Base-by-base conservation (phyloP, 2,797 vertebrate genomes). In the Borostomias antarcticus region DNA sequence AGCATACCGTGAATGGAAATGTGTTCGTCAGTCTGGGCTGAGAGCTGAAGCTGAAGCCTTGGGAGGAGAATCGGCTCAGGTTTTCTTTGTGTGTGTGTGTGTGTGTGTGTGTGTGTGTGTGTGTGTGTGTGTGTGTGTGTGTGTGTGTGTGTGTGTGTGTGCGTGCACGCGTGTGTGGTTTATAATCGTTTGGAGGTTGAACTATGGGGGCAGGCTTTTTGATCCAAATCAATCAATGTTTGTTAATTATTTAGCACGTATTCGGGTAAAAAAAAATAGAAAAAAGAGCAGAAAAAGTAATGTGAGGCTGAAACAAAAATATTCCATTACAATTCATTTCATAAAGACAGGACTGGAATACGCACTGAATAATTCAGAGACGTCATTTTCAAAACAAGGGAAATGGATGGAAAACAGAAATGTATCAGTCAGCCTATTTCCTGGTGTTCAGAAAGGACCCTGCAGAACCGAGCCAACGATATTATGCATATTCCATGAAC, bases 1-100 rank as follows among this genome's bases (percentile, higher is more conserved):
- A 85, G 82, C 74, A 57, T 70, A 62, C 67, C 80, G 56, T 77
- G 77, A 61, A 32, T 15, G 23, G 77, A 75, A 70, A 65, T 50
- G 25, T 15, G 71, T 50, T 63, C 75, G 64, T 47, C 54, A 70
- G 69, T 82, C 70, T 25, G 54, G 77, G 73, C 79, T 79, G 33
- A 69, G 33, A 58, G 68, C 58, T 64, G 53, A 82, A 61, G 72
- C 60, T 29, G 25, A 28, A 17, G 15, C 73, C 60, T 4, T 32
- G 43, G 67, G 33, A 2, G 64, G 62, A 48, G 64, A 74, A 75
- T 43, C 61, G 40, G 40, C 15, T n/a, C n/a, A n/a, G n/a, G n/a
- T n/a, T n/a, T n/a, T n/a, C n/a, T n/a, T n/a, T n/a, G n/a, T n/a
- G n/a, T n/a, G n/a, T n/a, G n/a, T n/a, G n/a, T n/a, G n/a, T n/a